A percentile compares a stretch with the other conserved stretches of the same genome.
Evolutionary conservation across 2,888 invertebrate genomes (phyloP).

Genomic region (Furcula furcula): DNA sequence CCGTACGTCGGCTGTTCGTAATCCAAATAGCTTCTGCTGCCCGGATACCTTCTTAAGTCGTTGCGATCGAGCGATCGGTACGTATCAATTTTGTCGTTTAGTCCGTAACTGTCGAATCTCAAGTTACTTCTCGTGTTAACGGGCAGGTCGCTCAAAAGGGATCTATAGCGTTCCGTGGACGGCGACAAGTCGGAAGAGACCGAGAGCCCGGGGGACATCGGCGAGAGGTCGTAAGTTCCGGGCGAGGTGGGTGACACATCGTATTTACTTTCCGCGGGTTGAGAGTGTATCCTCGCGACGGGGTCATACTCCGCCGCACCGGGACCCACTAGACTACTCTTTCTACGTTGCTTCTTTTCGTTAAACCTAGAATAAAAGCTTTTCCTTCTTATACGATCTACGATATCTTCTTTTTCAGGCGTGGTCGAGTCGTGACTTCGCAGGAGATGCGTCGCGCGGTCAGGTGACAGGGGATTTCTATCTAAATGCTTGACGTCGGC

Average conservation of each 20-base stretch:
- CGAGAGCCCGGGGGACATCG: conserved; percentile 68
- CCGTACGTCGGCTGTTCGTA: conserved; percentile 71
- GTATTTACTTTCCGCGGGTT: conserved; percentile 52
- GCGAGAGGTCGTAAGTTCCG: conserved; percentile 62
- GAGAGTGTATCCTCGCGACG: conserved; percentile 67
- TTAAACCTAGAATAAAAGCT: conserved; percentile 95
- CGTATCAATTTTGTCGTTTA: conserved; percentile 70
- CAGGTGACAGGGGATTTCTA: conserved; percentile 47
- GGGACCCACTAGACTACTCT: conserved; percentile 85
- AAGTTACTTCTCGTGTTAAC: conserved; percentile 53
- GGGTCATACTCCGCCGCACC: conserved; percentile 82
- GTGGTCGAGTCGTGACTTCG: conserved; percentile 71
- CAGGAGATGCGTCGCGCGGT: conserved; percentile 52
- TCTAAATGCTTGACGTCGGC: conserved; percentile 48
- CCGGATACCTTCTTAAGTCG: conserved; percentile 70
- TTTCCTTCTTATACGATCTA: conserved; percentile 92
- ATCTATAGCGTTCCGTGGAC: conserved; percentile 69
- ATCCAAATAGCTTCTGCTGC: conserved; percentile 63
- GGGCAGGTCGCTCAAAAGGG: conserved; percentile 61
- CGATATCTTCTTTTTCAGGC: conserved; percentile 86
- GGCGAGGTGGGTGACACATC: conserved; percentile 69
- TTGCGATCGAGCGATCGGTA: conserved; percentile 75
- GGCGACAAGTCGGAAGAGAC: conserved; percentile 66
- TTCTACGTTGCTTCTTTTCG: conserved; percentile 88
- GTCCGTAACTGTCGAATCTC: conserved; percentile 62